Percentiles rank a stretch among this genome's conserved stretches.
phyloP scores from a whole-genome alignment of 2,113 vertebrate species.

The Seriola aureovittata region DNA sequence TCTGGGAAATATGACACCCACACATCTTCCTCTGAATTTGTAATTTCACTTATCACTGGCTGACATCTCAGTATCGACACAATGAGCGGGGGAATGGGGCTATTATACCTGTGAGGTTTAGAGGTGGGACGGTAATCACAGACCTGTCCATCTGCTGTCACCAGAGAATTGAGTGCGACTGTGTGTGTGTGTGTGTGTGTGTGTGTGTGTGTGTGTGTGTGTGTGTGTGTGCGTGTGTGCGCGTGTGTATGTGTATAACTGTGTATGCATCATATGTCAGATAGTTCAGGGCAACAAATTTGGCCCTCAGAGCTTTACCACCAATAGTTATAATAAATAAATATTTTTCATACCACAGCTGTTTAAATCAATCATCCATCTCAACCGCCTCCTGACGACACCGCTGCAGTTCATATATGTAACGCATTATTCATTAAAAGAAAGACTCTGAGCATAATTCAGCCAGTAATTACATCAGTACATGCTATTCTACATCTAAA shows the following conservation, averaged over 20 bases:
- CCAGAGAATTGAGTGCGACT: slow-evolving; percentile 28
- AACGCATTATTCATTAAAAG: too few relatives aligned
- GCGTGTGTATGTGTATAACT: neutral
- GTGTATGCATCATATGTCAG: slow-evolving; percentile 5
- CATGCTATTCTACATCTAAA: too few relatives aligned
- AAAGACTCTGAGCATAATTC: too few relatives aligned
- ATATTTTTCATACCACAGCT: neutral
- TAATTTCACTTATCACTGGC: slow-evolving; percentile 60
- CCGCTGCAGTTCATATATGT: too few relatives aligned
- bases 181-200: slow-evolving; percentile 25
- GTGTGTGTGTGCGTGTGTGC: slow-evolving; percentile 8
- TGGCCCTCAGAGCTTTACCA: neutral
- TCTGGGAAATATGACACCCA: slow-evolving; percentile 43
- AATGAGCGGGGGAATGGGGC: slow-evolving; percentile 38
- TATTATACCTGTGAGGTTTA: slow-evolving; percentile 53
- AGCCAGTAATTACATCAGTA: too few relatives aligned
- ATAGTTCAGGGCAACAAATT: neutral
- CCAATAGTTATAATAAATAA: neutral
- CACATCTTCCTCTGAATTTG: slow-evolving; percentile 50
- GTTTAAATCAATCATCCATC: slow-evolving; percentile 1
- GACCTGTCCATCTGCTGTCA: slow-evolving; percentile 66
- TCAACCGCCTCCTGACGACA: too few relatives aligned
- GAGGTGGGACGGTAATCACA: slow-evolving; percentile 62
- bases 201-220: slow-evolving; percentile 5
- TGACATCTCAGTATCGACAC: slow-evolving; percentile 60